Base-by-base conservation (phyloP, 2,113 vertebrate species). In the Vulpes vulpes region DNA sequence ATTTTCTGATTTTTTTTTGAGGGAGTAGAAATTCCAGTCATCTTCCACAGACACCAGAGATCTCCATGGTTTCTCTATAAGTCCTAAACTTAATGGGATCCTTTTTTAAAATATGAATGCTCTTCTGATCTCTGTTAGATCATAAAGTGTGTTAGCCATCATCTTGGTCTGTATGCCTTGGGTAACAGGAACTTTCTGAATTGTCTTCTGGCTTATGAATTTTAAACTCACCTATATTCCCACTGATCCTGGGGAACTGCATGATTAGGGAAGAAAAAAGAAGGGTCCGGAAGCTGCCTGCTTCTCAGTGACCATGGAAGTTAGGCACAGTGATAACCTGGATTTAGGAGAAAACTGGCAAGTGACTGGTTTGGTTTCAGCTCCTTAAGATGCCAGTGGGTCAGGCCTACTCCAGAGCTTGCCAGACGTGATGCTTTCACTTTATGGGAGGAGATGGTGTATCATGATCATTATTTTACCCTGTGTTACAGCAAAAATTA, bases 1-100 rank as follows among this genome's bases (percentile, higher is more conserved):
- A 59, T 80, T 92, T 80, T 85, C 86, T 73, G 87, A 78, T 71
- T 30, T 53, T 89, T 94, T 94, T 94, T 78, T 73, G 71, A 88
- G 30, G 64, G 59, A 60, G 62, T 32, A 74, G 38, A 94, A 74
- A 94, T 59, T 88, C 51, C 25, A 90, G 0, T 91, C 25, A 51
- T 96, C 93, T 71, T 23, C 69, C 30, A 35, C n/a, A 95, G 65
- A 78, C 8, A 64, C 20, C 23, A 32, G 71, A 60, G 35, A 79
- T 81, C 43, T 93, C 32, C 64, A 38, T 32, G 35, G 55, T 69
- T 90, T 32, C 23, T 71, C 35, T 71, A 7, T 22, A 53, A 89
- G 38, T 74, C 83, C 62, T n/a, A 92, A 71, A 67, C 49, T 49
- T 51, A 89, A 43, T 74, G n/a, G 35, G 30, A 8, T 59, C 91